These are phyloP conservation scores for Anoplophora glabripennis DNA, from an alignment of 1,140 invertebrate genomes.

Conservation along the genomic window DNA sequence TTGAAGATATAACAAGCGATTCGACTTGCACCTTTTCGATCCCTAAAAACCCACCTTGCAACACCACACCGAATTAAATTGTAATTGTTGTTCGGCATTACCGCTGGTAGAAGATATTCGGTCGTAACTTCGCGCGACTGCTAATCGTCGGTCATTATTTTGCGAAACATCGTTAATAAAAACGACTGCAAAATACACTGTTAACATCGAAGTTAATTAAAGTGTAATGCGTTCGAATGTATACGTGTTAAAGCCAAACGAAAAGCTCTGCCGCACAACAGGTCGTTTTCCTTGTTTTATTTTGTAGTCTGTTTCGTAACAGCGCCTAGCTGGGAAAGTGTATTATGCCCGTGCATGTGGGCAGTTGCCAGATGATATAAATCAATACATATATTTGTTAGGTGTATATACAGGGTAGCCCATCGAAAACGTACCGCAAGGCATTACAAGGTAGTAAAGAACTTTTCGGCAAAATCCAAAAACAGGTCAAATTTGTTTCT, in stretches of 20 bases:
- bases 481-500: too few species aligned
- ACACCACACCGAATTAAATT: background rate
- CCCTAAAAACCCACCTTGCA: background rate
- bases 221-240: background rate
- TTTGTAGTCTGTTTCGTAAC: background rate
- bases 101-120: background rate
- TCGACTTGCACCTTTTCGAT: too few species aligned
- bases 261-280: background rate
- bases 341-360: background rate
- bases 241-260: background rate
- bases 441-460: too few species aligned
- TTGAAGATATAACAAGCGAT: too few species aligned
- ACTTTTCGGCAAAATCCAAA: too few species aligned
- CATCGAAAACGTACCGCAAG: too few species aligned
- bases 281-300: background rate
- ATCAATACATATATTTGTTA: slow-evolving; percentile 3
- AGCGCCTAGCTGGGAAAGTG: background rate
- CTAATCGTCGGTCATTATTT: background rate
- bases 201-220: slow-evolving; percentile 6
- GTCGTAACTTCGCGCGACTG: background rate
- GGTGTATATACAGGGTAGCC: too few species aligned
- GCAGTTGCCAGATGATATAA: background rate
- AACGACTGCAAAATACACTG: background rate
- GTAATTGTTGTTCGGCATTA: background rate
- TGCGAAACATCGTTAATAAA: background rate